Evolutionary conservation across 1,140 invertebrate species (phyloP), one percentile per base, ranked within the genome.

Genomic region (Pseudomyrmex sp.): DNA sequence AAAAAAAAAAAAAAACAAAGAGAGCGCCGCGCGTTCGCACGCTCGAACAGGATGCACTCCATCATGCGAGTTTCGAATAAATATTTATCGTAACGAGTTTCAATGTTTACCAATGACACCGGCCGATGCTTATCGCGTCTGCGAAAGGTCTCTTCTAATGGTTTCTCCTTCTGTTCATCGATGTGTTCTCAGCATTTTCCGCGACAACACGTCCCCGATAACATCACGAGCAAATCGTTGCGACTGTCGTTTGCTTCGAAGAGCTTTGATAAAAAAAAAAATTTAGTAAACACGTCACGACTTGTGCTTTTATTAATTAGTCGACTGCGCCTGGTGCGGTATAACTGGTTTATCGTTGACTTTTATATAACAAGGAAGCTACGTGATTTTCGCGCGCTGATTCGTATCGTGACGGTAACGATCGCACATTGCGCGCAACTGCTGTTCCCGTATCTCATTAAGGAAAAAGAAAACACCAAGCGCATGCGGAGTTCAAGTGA

Each of bases 11-110:
- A 26, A 26, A 26, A 26, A 26, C 26, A 26, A 35, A 35, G 35
- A 35, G 35, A 35, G 35, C 35, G 35, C 35, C 7, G 65, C 54
- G 7, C 66, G 10, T 18, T 56, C 44, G 35, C 44, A 26, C 52
- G 18, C 52, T 68, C 44, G 20, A 69, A 59, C 76, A 79, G 76
- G 76, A 79, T 70, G 15, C 7, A 59, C 76, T 79, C 20, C 76
- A 79, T 79, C 76, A 69, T 23, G 18, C 75, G 12, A 56, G 44
- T 20, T 59, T 46, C 76, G 56, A 58, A 80, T 72, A 70, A 80
- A 80, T 48, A 80, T 72, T 80, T 59, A 80, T 80, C 54, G 66
- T 59, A 70, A 80, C 76, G 76, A 70, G 65, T 79, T 70, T 70
- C 52, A 79, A 48, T 79, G 56, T 70, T 79, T 79, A 79, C 54